Conservation (phyloP, 2,113 vertebrate species). For the Platichthys flesus region DNA sequence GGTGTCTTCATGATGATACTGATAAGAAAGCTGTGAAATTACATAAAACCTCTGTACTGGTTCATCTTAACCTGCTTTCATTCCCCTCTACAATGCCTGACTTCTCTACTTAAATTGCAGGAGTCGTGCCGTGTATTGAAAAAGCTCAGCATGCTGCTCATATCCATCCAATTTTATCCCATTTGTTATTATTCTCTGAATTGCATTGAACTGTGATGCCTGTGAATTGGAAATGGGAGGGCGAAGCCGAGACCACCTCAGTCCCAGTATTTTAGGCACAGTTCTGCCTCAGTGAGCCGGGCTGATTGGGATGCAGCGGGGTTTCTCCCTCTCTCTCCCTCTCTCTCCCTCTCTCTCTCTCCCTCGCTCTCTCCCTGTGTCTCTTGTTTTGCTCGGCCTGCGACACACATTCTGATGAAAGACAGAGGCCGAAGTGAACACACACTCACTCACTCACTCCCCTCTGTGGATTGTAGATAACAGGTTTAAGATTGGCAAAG, state of each 20-base stretch:
- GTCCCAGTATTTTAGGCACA: conserved; percentile 77
- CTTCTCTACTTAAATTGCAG: conserved; percentile 42
- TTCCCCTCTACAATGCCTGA: conserved; percentile 41
- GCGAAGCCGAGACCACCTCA: conserved; percentile 60
- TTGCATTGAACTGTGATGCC: conserved; percentile 69
- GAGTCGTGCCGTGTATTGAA: conserved; percentile 59
- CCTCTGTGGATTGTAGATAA: conserved; percentile 8
- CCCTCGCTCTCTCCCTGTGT: conserved; percentile 46
- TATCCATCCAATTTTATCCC: conserved; percentile 60
- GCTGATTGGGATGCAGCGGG: conserved; percentile 81
- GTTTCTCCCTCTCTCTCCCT: conserved; percentile 62
- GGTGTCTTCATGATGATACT: not conserved
- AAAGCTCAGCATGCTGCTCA: conserved; percentile 59
- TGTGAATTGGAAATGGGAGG: conserved; percentile 75
- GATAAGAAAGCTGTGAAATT: conserved; percentile 40
- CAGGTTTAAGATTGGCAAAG: not conserved
- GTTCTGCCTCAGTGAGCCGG: conserved; percentile 79
- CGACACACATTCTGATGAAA: conserved; percentile 80
- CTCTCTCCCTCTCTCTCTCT: conserved; percentile 44
- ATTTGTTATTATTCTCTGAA: conserved; percentile 78
- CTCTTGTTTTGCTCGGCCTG: conserved; percentile 65
- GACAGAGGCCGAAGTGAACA: conserved; percentile 59
- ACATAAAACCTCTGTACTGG: conserved; percentile 11
- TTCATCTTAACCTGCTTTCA: conserved; percentile 50
- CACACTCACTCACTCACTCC: conserved; percentile 18